These are phyloP conservation scores for pig (Sus scrofa) DNA, from an alignment of 2,113 vertebrate genomes.

Conservation along the genomic window T2T-Sscrofa CM000824.6:51956001-51956500, in stretches of 20 bases:
- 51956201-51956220: neutral
- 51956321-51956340: neutral
- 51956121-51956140: neutral
- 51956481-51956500: neutral
- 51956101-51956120: neutral
- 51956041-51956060: neutral
- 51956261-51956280: neutral
- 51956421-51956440: neutral
- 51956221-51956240: fast-evolving
- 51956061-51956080: neutral
- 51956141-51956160: neutral
- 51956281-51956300: neutral
- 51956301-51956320: neutral
- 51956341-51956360: neutral
- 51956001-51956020: neutral
- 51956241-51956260: neutral
- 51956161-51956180: neutral
- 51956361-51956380: neutral
- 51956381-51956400: neutral
- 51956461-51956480: neutral
- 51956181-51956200: neutral
- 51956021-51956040: neutral
- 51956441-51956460: neutral
- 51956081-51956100: neutral
- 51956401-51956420: neutral